Evolutionary conservation across 2,113 vertebrate species (phyloP).

Genomic region (Gavia stellata): DNA sequence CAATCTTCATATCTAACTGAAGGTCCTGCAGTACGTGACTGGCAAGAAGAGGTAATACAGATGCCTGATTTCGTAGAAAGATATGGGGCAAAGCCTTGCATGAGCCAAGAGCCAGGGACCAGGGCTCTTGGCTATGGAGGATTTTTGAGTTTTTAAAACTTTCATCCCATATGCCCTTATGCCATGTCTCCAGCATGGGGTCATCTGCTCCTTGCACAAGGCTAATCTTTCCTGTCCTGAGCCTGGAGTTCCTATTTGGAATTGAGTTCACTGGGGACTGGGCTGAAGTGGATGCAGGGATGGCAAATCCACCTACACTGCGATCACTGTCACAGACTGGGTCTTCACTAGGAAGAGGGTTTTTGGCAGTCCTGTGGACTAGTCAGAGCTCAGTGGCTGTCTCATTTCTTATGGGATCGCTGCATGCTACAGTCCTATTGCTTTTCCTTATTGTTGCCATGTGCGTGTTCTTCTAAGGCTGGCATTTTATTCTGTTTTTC

Average conservation of each 20-base stretch:
- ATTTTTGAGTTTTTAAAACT: background rate
- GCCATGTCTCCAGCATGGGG: background rate
- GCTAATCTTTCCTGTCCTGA: background rate
- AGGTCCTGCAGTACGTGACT: background rate
- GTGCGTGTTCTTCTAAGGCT: background rate
- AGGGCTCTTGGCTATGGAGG: background rate
- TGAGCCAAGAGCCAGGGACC: background rate
- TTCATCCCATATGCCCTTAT: too few species aligned
- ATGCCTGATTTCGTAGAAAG: background rate
- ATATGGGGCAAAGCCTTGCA: background rate
- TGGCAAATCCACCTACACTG: background rate
- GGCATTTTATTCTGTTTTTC: background rate
- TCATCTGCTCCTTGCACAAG: background rate
- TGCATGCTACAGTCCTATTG: background rate
- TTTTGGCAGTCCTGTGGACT: background rate
- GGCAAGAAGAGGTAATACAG: background rate
- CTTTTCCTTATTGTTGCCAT: background rate
- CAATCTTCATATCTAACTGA: background rate
- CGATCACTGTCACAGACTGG: background rate
- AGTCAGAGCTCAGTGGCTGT: background rate
- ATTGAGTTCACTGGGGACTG: background rate
- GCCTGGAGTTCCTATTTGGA: background rate
- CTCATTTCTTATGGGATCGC: background rate
- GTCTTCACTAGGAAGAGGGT: background rate
- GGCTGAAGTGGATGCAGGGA: background rate